Percentiles rank a stretch among this genome's conserved stretches.
Evolutionary conservation across 2,797 vertebrate species (phyloP).

Genomic region (Thamnophis elegans): DNA sequence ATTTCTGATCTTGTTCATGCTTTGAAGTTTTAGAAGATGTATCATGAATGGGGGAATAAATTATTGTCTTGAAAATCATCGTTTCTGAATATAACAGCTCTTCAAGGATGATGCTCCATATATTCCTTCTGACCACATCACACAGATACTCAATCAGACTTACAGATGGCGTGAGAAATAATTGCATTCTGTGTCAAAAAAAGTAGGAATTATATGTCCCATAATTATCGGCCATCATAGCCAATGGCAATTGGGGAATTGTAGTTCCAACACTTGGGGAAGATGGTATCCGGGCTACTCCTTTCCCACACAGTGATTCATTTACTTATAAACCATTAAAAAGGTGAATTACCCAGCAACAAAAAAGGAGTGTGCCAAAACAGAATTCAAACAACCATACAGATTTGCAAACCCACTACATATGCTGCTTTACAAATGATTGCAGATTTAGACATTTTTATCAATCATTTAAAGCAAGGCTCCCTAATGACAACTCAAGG

Average conservation of each 20-base stretch:
- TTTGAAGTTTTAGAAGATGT: neutral
- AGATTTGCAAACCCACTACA: neutral
- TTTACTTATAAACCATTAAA: neutral
- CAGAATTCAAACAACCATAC: neutral
- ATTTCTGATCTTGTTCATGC: neutral
- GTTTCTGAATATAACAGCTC: neutral
- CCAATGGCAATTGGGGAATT: neutral
- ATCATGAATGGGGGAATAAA: conserved; percentile 2
- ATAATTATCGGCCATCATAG: neutral
- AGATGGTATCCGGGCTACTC: neutral
- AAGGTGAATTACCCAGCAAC: neutral
- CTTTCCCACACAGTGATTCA: neutral
- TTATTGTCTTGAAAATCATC: neutral
- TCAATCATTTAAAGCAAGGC: neutral
- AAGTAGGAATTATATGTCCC: neutral
- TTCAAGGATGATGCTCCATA: neutral
- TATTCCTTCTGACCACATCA: neutral
- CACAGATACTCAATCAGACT: neutral
- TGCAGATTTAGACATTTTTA: neutral
- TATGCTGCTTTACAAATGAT: neutral
- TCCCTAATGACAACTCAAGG: neutral
- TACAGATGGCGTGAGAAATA: neutral
- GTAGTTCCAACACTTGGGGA: neutral
- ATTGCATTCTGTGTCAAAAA: neutral
- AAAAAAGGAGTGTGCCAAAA: neutral